Percentiles rank a stretch among this genome's conserved stretches.
Evolutionary conservation across 2,797 vertebrate species (phyloP).

Genomic region (Pangasius larnaudii): DNA sequence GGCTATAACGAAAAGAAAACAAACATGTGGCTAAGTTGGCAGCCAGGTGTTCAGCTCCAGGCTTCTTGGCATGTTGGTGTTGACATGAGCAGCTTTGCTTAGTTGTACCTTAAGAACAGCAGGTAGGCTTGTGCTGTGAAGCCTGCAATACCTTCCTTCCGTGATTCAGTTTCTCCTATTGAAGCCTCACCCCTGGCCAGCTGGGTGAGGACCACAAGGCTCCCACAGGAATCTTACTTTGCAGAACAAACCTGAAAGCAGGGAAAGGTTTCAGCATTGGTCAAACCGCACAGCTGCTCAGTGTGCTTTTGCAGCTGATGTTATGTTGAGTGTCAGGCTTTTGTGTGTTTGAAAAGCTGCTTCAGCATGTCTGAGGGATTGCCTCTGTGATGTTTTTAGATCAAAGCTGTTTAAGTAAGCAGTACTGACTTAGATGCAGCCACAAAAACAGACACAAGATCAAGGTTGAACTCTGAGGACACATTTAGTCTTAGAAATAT

Average conservation of each 20-base stretch:
- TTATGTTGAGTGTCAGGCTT: conserved; percentile 32
- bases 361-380: conserved; percentile 41
- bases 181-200: neutral
- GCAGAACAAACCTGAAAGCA: conserved; percentile 42
- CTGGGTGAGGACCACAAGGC: conserved; percentile 31
- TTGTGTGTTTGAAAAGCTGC: conserved; percentile 44
- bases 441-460: conserved; percentile 29
- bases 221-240: conserved; percentile 52
- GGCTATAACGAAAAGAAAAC: conserved; percentile 26
- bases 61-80: conserved; percentile 10
- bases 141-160: conserved; percentile 10
- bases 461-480: conserved; percentile 16
- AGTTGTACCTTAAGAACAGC: conserved; percentile 39
- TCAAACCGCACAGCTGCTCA: conserved; percentile 38
- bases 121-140: conserved; percentile 27
- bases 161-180: conserved; percentile 38
- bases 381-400: conserved; percentile 43
- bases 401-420: conserved; percentile 48
- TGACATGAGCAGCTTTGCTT: conserved; percentile 43
- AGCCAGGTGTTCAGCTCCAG: conserved; percentile 33
- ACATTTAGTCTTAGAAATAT: conserved; percentile 9
- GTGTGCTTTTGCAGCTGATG: conserved; percentile 51
- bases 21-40: conserved; percentile 17
- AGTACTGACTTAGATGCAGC: conserved; percentile 36
- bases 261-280: conserved; percentile 37